phyloP scores from a whole-genome alignment of 2,888 invertebrate genomes.

The Hyalella azteca region DNA sequence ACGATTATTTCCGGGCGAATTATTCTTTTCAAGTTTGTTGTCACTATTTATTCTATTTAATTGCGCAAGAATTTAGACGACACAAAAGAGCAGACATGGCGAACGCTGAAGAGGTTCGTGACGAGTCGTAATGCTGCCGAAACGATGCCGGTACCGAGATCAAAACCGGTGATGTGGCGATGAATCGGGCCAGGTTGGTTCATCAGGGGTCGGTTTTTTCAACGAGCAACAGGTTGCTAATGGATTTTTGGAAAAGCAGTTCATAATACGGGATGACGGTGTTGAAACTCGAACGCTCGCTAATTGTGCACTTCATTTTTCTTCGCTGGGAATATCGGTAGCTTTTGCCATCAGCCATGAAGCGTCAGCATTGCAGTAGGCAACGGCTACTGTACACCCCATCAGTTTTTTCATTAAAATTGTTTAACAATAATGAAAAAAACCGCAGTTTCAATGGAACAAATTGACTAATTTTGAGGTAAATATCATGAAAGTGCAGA shows the following conservation, averaged over 20 bases:
- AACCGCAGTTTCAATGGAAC: too few species aligned
- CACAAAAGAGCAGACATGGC: background rate
- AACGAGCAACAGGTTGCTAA: conserved; percentile 30
- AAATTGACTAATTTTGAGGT: too few species aligned
- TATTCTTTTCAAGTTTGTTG: conserved; percentile 26
- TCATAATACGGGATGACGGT: conserved; percentile 32
- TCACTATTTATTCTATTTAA: conserved; percentile 37
- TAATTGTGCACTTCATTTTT: conserved; percentile 29
- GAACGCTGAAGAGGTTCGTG: background rate
- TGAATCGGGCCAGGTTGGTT: background rate
- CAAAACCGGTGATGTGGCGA: too few species aligned
- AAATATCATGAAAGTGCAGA: too few species aligned
- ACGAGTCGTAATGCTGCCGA: background rate
- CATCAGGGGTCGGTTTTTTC: background rate
- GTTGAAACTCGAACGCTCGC: conserved; percentile 12
- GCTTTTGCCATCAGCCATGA: background rate
- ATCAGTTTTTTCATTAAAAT: too few species aligned
- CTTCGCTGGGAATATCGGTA: conserved; percentile 24
- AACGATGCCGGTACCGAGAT: background rate
- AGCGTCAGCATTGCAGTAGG: background rate
- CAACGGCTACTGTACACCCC: background rate
- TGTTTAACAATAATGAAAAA: too few species aligned
- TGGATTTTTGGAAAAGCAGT: conserved; percentile 34
- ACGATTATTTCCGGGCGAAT: conserved; percentile 12
- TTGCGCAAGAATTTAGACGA: conserved; percentile 33